phyloP scores from a whole-genome alignment of 2,888 invertebrate species.

The Andrena chrysosceles region DNA sequence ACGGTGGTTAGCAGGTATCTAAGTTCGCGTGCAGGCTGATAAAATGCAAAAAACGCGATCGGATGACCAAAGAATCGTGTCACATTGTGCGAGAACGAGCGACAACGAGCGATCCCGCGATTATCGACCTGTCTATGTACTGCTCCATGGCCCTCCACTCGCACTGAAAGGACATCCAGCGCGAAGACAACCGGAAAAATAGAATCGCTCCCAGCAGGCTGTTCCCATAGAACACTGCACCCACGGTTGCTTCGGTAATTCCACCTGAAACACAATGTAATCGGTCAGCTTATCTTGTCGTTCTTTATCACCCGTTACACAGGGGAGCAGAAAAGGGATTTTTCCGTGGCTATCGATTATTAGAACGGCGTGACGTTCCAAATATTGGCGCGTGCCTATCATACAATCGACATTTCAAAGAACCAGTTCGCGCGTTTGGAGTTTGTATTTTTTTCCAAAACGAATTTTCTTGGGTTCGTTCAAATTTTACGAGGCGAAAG shows the following conservation, averaged over 20 bases:
- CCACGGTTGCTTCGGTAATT: conserved; percentile 81
- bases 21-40: conserved; percentile 24
- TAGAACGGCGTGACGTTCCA: background rate
- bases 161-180: conserved; percentile 79
- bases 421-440: no score
- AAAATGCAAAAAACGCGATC: conserved; percentile 33
- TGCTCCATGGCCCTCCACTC: conserved; percentile 82
- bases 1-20: conserved; percentile 1
- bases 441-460: background rate
- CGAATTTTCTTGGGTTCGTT: no score
- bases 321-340: background rate
- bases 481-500: no score
- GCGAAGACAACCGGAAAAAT: conserved; percentile 80
- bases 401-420: background rate
- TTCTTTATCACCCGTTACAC: background rate
- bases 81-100: background rate
- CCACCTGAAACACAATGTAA: conserved; percentile 76
- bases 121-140: conserved; percentile 77
- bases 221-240: conserved; percentile 83
- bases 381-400: background rate
- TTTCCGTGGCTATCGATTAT: background rate
- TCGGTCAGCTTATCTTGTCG: background rate
- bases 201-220: conserved; percentile 78
- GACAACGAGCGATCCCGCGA: background rate
- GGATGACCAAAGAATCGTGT: conserved; percentile 17